A percentile compares a stretch with the other conserved stretches of the same genome.
Conservation (phyloP, 2,888 invertebrate species). For the Geotrupes spiniger region DNA sequence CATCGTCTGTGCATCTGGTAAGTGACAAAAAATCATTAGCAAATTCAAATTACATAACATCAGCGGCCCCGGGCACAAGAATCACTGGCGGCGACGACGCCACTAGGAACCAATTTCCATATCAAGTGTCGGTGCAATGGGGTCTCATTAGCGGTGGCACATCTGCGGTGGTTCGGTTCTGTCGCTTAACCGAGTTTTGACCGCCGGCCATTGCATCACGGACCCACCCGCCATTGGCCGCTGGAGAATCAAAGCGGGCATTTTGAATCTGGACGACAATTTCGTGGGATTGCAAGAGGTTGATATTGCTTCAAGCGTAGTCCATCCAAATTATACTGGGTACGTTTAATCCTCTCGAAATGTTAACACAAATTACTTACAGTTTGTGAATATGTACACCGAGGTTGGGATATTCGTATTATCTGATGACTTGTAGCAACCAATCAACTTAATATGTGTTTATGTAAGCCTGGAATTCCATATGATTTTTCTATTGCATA, state of each 20-base stretch:
- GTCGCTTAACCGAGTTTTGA: constrained; percentile 42
- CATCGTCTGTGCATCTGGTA: too few relatives aligned
- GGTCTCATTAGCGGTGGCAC: constrained; percentile 27
- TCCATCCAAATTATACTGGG: constrained; percentile 30
- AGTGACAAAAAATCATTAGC: too few relatives aligned
- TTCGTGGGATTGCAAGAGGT: constrained; percentile 25
- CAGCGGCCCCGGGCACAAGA: constrained; percentile 21
- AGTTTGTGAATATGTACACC: too few relatives aligned
- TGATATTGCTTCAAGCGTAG: constrained; percentile 20
- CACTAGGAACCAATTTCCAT: constrained; percentile 46
- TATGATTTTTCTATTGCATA: too few relatives aligned
- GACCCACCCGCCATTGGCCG: constrained; percentile 11
- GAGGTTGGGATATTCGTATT: too few relatives aligned
- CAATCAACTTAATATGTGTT: too few relatives aligned
- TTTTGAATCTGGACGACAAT: constrained; percentile 28
- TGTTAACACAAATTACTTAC: too few relatives aligned
- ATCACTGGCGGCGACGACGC: constrained; percentile 51
- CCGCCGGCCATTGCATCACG: constrained; percentile 53
- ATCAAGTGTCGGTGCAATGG: constrained; percentile 45
- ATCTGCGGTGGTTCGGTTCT: constrained; percentile 54
- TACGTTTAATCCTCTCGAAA: too few relatives aligned
- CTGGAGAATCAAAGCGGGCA: constrained; percentile 30
- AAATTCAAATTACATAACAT: too few relatives aligned
- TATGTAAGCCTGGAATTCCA: too few relatives aligned
- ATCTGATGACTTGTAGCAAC: too few relatives aligned